Evolutionary conservation across 2,113 vertebrate species (phyloP), one percentile per base, ranked within the genome.

Genomic region (Ciconia maguari): DNA sequence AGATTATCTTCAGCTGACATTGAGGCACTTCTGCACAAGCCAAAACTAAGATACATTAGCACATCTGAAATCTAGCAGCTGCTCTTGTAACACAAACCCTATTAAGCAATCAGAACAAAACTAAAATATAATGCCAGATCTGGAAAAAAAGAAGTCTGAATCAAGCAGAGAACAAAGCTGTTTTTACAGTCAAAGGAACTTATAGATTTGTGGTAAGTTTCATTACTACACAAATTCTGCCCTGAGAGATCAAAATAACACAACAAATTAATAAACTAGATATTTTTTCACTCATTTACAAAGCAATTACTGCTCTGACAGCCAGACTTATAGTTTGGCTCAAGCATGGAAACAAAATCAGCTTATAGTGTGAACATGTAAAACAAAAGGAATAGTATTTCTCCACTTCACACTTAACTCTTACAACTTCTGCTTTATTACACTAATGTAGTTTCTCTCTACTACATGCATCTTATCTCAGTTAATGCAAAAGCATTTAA

Each of bases 381-480:
- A 64, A 79, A 29, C 61, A 83, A 51, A 69, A 66, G 15, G 13
- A 80, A 57, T 1, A 58, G 26, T 70, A 78, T 70, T 78, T 65
- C 49, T 65, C 30, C 24, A 81, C 13, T 68, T 76, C 19, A 68
- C 29, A n/a, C 11, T 46, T 49, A 34, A 82, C 41, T 95, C 69
- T 89, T 76, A 82, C 48, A 76, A 52, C 24, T 94, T 94, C 77
- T 38, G 61, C 34, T 93, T 87, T 93, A 76, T 76, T 84, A 91
- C 29, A 21, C 11, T 55, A 5, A 13, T 48, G 21, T 44, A 22
- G 38, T 36, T 90, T 84, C 83, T 77, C 65, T 74, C 44, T 72
- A n/a, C 26, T 46, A 60, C 44, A 51, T 4, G 6, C 36, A 68
- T 60, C 87, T 97, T 95, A 95, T 94, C 86, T 94, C 52, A 60